These are phyloP conservation scores for Chrysolina oricalcia DNA, from an alignment of 2,888 invertebrate species.

Conservation along the genomic window DNA sequence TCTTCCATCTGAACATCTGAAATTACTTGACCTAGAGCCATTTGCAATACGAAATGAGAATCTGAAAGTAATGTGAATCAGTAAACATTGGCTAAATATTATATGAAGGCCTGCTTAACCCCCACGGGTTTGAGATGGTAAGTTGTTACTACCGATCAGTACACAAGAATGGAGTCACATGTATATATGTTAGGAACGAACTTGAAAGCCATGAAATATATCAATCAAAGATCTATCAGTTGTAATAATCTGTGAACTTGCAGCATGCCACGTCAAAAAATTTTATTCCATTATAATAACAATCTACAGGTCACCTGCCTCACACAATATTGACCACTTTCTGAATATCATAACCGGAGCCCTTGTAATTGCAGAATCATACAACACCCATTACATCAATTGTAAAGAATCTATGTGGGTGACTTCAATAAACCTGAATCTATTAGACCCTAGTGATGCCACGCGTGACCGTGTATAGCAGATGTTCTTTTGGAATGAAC, in stretches of 20 bases:
- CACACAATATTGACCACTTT: neutral
- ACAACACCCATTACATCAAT: neutral
- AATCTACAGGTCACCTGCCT: slow-evolving; percentile 20
- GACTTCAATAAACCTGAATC: slow-evolving; percentile 5
- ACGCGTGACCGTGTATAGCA: neutral
- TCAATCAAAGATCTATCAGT: slow-evolving; percentile 6
- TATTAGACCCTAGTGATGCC: neutral
- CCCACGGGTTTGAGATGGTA: slow-evolving; percentile 7
- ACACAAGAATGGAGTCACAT: slow-evolving; percentile 6
- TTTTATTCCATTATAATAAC: neutral
- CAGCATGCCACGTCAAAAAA: slow-evolving; percentile 2
- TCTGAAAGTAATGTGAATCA: slow-evolving; percentile 5
- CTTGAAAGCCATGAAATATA: neutral
- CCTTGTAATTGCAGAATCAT: neutral
- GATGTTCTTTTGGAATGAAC: neutral
- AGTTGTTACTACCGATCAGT: slow-evolving; percentile 4
- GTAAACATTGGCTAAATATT: slow-evolving; percentile 2
- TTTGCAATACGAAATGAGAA: slow-evolving; percentile 8
- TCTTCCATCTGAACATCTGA: slow-evolving; percentile 2
- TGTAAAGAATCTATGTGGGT: neutral
- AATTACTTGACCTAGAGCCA: neutral
- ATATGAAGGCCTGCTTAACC: neutral
- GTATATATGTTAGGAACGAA: neutral
- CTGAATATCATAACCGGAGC: neutral
- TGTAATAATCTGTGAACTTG: slow-evolving; percentile 12